Conservation (phyloP, 2,888 invertebrate species). For the Hypsopygia costalis region DNA sequence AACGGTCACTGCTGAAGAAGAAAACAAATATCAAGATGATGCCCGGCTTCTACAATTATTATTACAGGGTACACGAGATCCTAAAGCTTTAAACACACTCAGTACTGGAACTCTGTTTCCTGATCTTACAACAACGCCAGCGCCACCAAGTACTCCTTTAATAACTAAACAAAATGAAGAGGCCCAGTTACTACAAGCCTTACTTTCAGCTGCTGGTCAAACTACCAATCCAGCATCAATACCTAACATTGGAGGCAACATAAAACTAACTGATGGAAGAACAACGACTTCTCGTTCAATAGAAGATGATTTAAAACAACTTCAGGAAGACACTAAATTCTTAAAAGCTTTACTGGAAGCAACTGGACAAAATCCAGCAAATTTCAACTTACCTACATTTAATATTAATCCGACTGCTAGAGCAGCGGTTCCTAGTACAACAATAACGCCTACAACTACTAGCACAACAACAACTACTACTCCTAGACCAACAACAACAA, state of each 20-base stretch:
- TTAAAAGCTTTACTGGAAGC: conserved; percentile 66
- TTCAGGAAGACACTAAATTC: conserved; percentile 69
- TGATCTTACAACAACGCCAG: conserved; percentile 26
- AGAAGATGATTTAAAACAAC: conserved; percentile 67
- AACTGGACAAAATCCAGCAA: conserved; percentile 63
- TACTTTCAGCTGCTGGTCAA: conserved; percentile 47
- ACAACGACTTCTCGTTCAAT: conserved; percentile 57
- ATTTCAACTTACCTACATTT: conserved; percentile 57
- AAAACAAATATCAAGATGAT: conserved; percentile 52
- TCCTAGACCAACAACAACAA: conserved; percentile 25
- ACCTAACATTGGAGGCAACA: conserved; percentile 30
- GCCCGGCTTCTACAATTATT: conserved; percentile 42
- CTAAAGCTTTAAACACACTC: conserved; percentile 54
- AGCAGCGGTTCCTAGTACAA: conserved; percentile 26
- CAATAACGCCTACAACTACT: conserved; percentile 30
- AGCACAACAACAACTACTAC: conserved; percentile 24
- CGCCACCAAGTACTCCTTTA: conserved; percentile 25
- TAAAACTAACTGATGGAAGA: conserved; percentile 28
- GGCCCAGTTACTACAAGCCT: conserved; percentile 51
- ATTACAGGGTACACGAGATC: conserved; percentile 55
- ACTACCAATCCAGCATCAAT: conserved; percentile 32
- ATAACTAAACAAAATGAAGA: conserved; percentile 36
- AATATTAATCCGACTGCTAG: conserved; percentile 39
- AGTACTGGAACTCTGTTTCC: conserved; percentile 30
- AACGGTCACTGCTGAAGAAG: conserved; percentile 43